Evolutionary conservation across 2,888 invertebrate genomes (phyloP).

Genomic region (Anorthoa munda): DNA sequence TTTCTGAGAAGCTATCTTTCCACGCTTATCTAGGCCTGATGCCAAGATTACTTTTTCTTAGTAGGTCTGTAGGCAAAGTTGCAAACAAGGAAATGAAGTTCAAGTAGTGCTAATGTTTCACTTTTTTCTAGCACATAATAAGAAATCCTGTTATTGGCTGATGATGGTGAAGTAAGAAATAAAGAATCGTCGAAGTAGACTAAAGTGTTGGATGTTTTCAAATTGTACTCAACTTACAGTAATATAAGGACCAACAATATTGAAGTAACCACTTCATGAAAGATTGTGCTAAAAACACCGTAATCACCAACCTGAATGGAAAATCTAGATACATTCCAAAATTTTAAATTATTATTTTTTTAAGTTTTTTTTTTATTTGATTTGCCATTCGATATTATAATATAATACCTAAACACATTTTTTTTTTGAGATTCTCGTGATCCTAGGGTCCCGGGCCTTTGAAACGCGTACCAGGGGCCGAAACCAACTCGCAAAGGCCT

Average conservation of each 20-base stretch:
- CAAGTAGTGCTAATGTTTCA: neutral
- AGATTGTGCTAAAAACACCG: neutral
- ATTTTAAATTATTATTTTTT: too few species aligned
- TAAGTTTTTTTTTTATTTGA: too few species aligned
- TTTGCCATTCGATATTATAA: too few species aligned
- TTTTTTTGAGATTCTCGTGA: too few species aligned
- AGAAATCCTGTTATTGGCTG: too few species aligned
- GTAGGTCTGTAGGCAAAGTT: neutral
- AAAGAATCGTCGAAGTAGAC: neutral
- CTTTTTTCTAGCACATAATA: too few species aligned
- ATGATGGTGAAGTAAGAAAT: neutral
- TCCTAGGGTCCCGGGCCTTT: too few species aligned
- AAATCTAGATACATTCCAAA: neutral
- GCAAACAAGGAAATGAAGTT: neutral
- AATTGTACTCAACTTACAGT: neutral
- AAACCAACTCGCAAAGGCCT: too few species aligned
- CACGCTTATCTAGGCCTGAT: neutral
- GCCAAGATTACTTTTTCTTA: conserved; percentile 15
- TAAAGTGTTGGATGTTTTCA: neutral
- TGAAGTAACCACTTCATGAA: neutral
- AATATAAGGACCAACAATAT: neutral
- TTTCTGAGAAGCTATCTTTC: conserved; percentile 6
- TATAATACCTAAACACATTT: too few species aligned
- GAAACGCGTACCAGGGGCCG: too few species aligned
- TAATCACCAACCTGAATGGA: neutral